Percentiles rank a stretch among this genome's conserved stretches.
Evolutionary conservation across 2,113 vertebrate genomes (phyloP).

Genomic region (Microcebus jonahi): DNA sequence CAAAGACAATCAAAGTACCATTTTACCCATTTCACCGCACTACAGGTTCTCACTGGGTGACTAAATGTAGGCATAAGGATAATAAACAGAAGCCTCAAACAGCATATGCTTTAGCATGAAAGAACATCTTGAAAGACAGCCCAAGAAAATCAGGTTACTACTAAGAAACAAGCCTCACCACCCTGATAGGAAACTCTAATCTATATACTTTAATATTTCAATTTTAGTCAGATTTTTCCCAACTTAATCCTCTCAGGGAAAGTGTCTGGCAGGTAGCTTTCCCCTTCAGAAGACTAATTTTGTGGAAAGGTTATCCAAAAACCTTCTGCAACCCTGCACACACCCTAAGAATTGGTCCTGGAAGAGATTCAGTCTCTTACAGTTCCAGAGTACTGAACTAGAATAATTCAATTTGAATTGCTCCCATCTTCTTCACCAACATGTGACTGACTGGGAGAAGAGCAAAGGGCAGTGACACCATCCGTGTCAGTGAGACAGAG

Average conservation of each 20-base stretch:
- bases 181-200: background rate
- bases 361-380: background rate
- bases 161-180: background rate
- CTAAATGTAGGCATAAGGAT: background rate
- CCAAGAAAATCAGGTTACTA: background rate
- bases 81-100: background rate
- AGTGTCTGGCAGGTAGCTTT: background rate
- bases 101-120: background rate
- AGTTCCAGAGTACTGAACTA: background rate
- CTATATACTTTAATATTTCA: background rate
- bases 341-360: background rate
- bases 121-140: background rate
- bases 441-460: background rate
- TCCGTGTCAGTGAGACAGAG: rapidly evolving
- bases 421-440: background rate
- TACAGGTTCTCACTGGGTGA: background rate
- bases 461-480: background rate
- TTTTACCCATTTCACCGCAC: background rate
- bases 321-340: background rate
- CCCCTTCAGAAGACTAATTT: background rate
- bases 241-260: background rate
- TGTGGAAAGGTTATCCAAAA: background rate
- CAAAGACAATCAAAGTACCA: background rate
- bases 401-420: background rate
- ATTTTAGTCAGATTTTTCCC: background rate